Evolutionary conservation across 2,888 invertebrate species (phyloP), one percentile per base, ranked within the genome.

Genomic region (Aleiodes alternator): DNA sequence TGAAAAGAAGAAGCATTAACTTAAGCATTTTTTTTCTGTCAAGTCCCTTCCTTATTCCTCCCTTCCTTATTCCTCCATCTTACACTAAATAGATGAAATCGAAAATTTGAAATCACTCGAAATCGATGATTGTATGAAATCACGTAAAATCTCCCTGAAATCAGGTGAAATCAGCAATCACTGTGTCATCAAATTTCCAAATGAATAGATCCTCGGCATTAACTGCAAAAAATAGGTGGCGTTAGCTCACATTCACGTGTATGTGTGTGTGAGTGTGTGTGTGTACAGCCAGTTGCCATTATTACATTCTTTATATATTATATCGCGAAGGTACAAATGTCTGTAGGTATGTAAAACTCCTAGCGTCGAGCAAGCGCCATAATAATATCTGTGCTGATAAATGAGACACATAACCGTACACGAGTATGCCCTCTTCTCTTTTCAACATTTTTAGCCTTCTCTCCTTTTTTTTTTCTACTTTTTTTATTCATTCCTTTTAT

Each of bases 361-460:
- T 85, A 85, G 86, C 84, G 82, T 82, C 81, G 84, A 78, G 77
- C 68, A 83, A 82, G 82, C 83, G 84, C 85, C 82, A 85, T 86
- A 88, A 88, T 88, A 88, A 88, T 88, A 88, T 88, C 87, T 85
- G 86, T 84, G 84, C 86, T 88, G 88, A 88, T 87, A 88, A 88
- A 88, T 87, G 88, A 86, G 87, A 86, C 85, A 86, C 88, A 88
- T 88, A 88, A 89, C 84, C 85, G 88, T 87, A 87, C 88, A 87
- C 84, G 87, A 82, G 78, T 82, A 84, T 81, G 80, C 76, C 73
- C 77, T 73, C 72, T 50, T 55, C 72, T 70, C 53, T 68, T 23
- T 64, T 70, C 69, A 66, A 64, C 64, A 69, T 72, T 64, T 59
- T 59, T 59, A 34, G 51, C 57, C 70, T 55, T 23, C 55, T 43